These are phyloP conservation scores for Acleris cristana DNA, from an alignment of 2,888 invertebrate species.

Conservation along the genomic window DNA sequence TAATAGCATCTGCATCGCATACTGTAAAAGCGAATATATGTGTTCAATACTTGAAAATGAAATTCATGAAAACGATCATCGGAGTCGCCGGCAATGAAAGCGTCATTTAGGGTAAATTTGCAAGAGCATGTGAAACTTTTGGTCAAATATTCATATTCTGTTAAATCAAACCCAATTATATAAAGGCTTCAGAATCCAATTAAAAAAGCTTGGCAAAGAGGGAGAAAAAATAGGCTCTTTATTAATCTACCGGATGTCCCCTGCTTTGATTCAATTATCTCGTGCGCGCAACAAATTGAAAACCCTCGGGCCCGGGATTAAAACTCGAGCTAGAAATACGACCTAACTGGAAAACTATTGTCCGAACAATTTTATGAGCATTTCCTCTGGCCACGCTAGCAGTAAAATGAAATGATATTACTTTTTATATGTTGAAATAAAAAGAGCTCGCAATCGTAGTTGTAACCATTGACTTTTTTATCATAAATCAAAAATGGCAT, in stretches of 20 bases:
- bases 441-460: not conserved
- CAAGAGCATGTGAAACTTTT: too few species aligned
- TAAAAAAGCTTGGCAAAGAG: not conserved
- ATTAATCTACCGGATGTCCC: not conserved
- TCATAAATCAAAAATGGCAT: too few species aligned
- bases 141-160: too few species aligned
- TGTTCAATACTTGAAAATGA: too few species aligned
- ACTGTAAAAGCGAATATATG: too few species aligned
- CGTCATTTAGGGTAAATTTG: too few species aligned
- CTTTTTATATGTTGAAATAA: slow-evolving; percentile 1
- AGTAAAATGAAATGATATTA: not conserved
- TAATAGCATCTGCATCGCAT: too few species aligned
- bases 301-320: slow-evolving; percentile 8
- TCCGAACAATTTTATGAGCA: slow-evolving; percentile 8
- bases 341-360: slow-evolving; percentile 16
- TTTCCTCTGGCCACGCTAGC: slow-evolving; percentile 5
- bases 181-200: too few species aligned
- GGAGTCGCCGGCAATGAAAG: too few species aligned
- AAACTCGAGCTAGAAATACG: not conserved
- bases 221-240: not conserved
- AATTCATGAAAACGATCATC: too few species aligned
- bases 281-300: slow-evolving; percentile 15
- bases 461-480: not conserved
- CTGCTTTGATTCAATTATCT: slow-evolving; percentile 22
- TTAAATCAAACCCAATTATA: too few species aligned